Percentiles rank a stretch among this genome's conserved stretches.
These are phyloP conservation scores for Zapus hudsonius DNA, from an alignment of 2,113 vertebrate genomes.

Conservation along the genomic window DNA sequence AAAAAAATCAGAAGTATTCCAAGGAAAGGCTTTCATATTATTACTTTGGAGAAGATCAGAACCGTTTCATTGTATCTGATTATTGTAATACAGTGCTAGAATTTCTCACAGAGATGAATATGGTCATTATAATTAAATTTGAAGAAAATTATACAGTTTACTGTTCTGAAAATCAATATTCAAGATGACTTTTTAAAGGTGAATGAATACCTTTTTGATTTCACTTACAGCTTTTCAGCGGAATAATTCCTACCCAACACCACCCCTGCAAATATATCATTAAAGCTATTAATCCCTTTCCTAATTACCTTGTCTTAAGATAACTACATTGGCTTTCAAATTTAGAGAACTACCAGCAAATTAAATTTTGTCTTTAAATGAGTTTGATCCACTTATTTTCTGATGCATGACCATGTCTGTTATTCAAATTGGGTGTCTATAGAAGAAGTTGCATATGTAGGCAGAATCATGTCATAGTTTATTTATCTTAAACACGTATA, in stretches of 20 bases:
- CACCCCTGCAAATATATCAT: neutral
- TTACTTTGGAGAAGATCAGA: neutral
- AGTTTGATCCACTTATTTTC: neutral
- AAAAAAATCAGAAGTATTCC: neutral
- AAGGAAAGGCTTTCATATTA: neutral
- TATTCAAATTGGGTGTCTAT: neutral
- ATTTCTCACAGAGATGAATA: neutral
- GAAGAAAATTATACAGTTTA: neutral
- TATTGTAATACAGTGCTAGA: neutral
- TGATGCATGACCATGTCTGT: neutral
- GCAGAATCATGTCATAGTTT: neutral
- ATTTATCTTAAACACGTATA: slow-evolving; percentile 19
- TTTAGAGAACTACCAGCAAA: neutral
- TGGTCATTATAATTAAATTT: neutral
- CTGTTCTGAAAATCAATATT: neutral
- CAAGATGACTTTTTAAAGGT: neutral
- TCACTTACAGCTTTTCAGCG: neutral
- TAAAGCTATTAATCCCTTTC: neutral
- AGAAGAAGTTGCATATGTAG: neutral
- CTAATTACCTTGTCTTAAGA: neutral
- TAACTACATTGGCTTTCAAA: neutral
- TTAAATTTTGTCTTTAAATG: neutral
- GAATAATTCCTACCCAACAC: neutral
- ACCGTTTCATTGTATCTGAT: neutral
- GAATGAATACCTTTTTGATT: neutral